These are phyloP conservation scores for Piscicola geometra DNA, from an alignment of 2,888 invertebrate species.

Conservation along the genomic window DNA sequence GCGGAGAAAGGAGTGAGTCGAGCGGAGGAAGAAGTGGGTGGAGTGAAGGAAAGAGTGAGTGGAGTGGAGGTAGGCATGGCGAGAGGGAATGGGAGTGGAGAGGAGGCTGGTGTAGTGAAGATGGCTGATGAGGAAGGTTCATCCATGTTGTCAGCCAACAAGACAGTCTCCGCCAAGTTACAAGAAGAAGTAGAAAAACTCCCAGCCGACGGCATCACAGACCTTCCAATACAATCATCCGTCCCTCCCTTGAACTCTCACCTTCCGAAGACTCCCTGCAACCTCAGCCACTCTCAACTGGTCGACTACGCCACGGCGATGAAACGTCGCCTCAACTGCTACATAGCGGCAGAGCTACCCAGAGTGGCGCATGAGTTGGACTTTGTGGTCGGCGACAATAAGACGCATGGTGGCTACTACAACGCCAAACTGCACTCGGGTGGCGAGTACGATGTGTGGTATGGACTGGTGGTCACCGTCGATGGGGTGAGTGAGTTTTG, in stretches of 20 bases:
- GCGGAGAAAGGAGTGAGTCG: not conserved
- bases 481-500: slow-evolving; percentile 59
- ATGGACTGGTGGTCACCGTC: slow-evolving; percentile 70
- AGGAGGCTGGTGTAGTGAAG: no score
- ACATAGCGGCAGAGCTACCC: slow-evolving; percentile 74
- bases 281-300: slow-evolving; percentile 40
- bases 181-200: no score
- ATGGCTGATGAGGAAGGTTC: no score
- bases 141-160: no score
- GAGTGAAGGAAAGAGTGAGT: no score
- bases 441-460: slow-evolving; percentile 65
- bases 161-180: no score
- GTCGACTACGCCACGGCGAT: slow-evolving; percentile 64
- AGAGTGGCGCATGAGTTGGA: slow-evolving; percentile 65
- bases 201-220: no score
- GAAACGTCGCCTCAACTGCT: slow-evolving; percentile 69
- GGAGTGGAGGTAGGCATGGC: not conserved
- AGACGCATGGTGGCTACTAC: slow-evolving; percentile 70
- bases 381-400: slow-evolving; percentile 75
- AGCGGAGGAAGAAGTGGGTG: no score
- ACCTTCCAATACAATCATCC: no score
- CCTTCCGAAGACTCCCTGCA: slow-evolving; percentile 38
- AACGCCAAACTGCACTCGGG: slow-evolving; percentile 71
- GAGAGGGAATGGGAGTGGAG: no score
- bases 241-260: not conserved